phyloP scores from a whole-genome alignment of 2,888 invertebrate species.

The Archaeoteleia sp. region DNA sequence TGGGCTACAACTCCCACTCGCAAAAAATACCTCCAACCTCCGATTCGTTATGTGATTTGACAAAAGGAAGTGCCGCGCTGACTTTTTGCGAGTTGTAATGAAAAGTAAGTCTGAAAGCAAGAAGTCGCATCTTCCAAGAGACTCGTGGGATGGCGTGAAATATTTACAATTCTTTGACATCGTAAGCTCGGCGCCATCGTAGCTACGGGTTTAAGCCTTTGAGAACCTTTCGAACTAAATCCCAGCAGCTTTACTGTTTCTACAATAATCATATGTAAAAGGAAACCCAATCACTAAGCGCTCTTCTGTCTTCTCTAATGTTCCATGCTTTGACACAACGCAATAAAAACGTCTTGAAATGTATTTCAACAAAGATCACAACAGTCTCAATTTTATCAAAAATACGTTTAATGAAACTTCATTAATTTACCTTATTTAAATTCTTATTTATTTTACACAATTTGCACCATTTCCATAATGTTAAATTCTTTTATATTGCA shows the following conservation, averaged over 20 bases:
- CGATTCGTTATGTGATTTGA: slow-evolving; percentile 1
- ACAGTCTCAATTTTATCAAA: background rate
- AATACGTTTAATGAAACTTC: background rate
- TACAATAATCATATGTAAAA: slow-evolving; percentile 32
- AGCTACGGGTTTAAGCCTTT: slow-evolving; percentile 13
- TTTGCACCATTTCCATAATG: too few relatives aligned
- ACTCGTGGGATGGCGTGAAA: slow-evolving; percentile 24
- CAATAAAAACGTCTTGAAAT: background rate
- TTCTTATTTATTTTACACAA: too few relatives aligned
- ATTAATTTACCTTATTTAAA: background rate
- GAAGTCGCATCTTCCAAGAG: background rate
- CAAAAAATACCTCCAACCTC: background rate
- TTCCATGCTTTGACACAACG: background rate
- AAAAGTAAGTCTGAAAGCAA: slow-evolving; percentile 8
- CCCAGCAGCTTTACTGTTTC: slow-evolving; percentile 16
- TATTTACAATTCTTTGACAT: slow-evolving; percentile 38
- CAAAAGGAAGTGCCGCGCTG: background rate
- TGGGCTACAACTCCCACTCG: background rate
- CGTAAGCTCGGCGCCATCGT: slow-evolving; percentile 20
- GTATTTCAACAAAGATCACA: background rate
- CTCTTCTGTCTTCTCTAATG: background rate
- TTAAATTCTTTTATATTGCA: too few relatives aligned
- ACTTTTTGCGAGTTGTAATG: slow-evolving; percentile 5
- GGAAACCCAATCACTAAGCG: slow-evolving; percentile 1
- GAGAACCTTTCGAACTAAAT: slow-evolving; percentile 14